Evolutionary conservation across 2,113 vertebrate genomes (phyloP).

Genomic region (Cavia aperea): DNA sequence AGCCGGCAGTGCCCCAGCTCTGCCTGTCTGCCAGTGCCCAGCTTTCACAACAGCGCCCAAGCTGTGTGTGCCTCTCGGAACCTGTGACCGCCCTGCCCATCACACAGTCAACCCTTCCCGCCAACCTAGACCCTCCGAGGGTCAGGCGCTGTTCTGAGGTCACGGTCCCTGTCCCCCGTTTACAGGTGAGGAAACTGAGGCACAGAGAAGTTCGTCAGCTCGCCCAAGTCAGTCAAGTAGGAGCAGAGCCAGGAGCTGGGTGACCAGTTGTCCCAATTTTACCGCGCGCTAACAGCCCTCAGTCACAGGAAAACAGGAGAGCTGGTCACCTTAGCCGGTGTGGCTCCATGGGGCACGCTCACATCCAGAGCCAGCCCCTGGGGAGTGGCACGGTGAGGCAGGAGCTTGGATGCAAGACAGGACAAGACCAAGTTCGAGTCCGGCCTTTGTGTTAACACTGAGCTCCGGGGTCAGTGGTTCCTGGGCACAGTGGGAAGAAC

Average conservation of each 20-base stretch:
- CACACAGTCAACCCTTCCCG: neutral
- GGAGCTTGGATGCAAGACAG: neutral
- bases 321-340: neutral
- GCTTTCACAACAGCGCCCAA: neutral
- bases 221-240: neutral
- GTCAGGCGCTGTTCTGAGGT: neutral
- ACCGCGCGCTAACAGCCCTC: neutral
- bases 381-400: neutral
- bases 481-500: neutral
- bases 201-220: neutral
- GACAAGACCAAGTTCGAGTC: neutral
- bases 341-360: neutral
- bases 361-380: too few species aligned
- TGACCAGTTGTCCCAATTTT: neutral
- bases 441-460: neutral
- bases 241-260: neutral
- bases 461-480: neutral
- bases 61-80: neutral
- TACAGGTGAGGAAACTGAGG: neutral
- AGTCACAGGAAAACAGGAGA: neutral
- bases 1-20: accelerated
- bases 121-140: neutral
- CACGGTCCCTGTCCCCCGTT: neutral
- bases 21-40: neutral
- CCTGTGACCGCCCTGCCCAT: accelerated